Evolutionary conservation across 2,113 vertebrate genomes (phyloP).

Genomic region (Nothobranchius kuhntae): DNA sequence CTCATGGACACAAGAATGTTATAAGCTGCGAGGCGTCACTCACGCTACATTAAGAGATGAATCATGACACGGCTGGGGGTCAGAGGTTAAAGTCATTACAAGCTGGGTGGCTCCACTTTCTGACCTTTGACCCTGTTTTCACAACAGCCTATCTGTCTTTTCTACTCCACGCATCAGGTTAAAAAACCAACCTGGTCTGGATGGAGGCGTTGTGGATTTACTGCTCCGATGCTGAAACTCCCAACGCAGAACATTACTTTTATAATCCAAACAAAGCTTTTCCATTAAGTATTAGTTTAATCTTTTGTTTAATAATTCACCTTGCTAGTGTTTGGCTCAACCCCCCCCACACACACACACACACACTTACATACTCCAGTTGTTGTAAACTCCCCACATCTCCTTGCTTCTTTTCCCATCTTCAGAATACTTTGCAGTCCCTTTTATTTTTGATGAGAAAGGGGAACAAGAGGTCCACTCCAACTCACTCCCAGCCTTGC

Average conservation of each 20-base stretch:
- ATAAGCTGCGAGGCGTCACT: conserved; percentile 59
- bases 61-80: conserved; percentile 47
- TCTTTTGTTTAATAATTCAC: conserved; percentile 27
- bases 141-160: conserved; percentile 49
- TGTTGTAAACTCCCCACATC: conserved; percentile 33
- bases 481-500: conserved; percentile 72
- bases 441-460: conserved; percentile 83
- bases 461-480: conserved; percentile 73
- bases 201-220: conserved; percentile 43
- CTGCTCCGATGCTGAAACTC: background rate
- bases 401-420: conserved; percentile 34
- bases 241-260: background rate
- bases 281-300: conserved; percentile 18
- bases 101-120: conserved; percentile 68
- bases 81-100: conserved; percentile 81
- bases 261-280: background rate
- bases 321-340: background rate
- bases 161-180: conserved; percentile 27
- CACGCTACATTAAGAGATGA: conserved; percentile 61
- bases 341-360: background rate
- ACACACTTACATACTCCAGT: background rate
- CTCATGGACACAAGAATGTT: conserved; percentile 48
- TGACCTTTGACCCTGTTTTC: conserved; percentile 62
- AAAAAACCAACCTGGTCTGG: conserved; percentile 12
- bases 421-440: conserved; percentile 51